A percentile compares a stretch with the other conserved stretches of the same genome.
phyloP scores from a whole-genome alignment of 2,888 invertebrate species.

The Leptura quadrifasciata region DNA sequence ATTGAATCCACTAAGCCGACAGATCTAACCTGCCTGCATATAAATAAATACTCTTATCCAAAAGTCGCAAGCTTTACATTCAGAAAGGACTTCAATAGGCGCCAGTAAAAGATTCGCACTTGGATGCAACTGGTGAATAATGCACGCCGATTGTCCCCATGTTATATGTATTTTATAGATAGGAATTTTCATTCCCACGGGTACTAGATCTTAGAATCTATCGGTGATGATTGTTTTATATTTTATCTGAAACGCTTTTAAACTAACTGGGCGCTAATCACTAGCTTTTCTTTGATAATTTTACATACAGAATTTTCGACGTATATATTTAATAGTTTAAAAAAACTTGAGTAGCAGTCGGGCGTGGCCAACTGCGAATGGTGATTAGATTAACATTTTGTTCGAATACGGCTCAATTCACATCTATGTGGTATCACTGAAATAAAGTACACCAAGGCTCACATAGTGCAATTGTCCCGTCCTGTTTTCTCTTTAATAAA shows the following conservation, averaged over 20 bases:
- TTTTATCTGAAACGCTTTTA: background rate
- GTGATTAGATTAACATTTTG: too few relatives aligned
- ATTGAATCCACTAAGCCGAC: background rate
- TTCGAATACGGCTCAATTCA: too few relatives aligned
- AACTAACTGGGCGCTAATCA: background rate
- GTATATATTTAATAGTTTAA: too few relatives aligned
- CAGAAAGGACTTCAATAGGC: constrained; percentile 10
- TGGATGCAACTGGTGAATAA: constrained; percentile 16
- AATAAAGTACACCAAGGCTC: too few relatives aligned
- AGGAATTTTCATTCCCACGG: constrained; percentile 18
- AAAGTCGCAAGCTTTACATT: constrained; percentile 11
- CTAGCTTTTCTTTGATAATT: background rate
- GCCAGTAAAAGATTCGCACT: constrained; percentile 19
- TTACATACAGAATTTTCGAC: too few relatives aligned
- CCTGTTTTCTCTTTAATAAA: too few relatives aligned
- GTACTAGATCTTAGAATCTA: constrained; percentile 8
- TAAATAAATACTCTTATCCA: constrained; percentile 20
- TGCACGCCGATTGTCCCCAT: constrained; percentile 12
- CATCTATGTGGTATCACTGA: too few relatives aligned
- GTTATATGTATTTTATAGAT: constrained; percentile 8
- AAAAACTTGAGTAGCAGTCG: too few relatives aligned
- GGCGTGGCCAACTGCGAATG: too few relatives aligned
- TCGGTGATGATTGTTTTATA: constrained; percentile 5
- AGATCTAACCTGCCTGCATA: background rate
- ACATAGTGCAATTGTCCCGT: too few relatives aligned